Percentiles rank a stretch among this genome's conserved stretches.
phyloP scores from a whole-genome alignment of 64 coral and sea anemone genomes.

The Pachyseris speciosa region DNA sequence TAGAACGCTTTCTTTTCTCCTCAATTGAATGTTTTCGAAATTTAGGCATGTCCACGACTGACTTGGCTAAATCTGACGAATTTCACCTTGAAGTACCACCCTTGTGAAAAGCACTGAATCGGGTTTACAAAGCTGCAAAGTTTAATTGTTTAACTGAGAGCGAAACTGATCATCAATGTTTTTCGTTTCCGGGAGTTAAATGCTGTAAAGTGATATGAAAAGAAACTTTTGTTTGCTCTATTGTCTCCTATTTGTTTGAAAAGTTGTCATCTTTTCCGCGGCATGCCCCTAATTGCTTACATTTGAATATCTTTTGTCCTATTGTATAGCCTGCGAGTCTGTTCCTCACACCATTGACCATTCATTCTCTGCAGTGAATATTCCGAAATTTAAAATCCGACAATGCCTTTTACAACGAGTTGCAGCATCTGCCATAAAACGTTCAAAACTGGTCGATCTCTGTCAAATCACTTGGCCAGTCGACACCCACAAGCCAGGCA shows the following conservation, averaged over 20 bases:
- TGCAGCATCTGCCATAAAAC: conserved; percentile 20
- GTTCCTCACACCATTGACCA: neutral
- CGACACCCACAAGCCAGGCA: neutral
- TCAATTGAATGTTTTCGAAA: conserved; percentile 3
- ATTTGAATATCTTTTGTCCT: neutral
- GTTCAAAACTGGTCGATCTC: conserved; percentile 42
- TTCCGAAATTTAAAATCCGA: neutral
- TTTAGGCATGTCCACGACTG: neutral
- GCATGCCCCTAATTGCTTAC: neutral
- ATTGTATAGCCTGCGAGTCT: neutral
- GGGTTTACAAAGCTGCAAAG: neutral
- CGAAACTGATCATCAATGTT: too few species aligned
- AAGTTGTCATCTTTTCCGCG: neutral
- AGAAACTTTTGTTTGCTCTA: neutral
- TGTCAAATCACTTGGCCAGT: neutral
- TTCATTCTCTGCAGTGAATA: neutral
- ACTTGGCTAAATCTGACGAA: neutral
- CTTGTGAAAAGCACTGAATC: neutral
- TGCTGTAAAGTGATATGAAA: neutral
- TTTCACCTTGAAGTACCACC: neutral
- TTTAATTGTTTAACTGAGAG: neutral
- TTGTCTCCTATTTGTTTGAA: neutral
- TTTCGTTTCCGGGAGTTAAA: too few species aligned
- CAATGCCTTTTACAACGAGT: neutral
- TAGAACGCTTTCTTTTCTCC: neutral